phyloP scores from a whole-genome alignment of 2,888 invertebrate species.

The Habrosyne pyritoides region DNA sequence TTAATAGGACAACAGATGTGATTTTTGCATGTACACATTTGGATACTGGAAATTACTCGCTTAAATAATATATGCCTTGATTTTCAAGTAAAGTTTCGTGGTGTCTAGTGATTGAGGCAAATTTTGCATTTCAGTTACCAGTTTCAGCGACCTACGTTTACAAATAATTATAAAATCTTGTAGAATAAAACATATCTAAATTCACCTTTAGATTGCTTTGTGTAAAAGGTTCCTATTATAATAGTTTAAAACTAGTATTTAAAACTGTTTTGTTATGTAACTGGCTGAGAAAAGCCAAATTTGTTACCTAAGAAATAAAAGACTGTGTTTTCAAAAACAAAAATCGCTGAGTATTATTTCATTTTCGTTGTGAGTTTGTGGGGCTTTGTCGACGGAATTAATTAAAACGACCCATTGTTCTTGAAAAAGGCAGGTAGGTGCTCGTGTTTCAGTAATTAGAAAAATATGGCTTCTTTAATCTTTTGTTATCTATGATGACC shows the following conservation, averaged over 20 bases:
- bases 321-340: neutral
- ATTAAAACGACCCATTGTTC: slow-evolving; percentile 1
- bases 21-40: too few relatives aligned
- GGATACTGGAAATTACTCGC: too few relatives aligned
- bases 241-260: neutral
- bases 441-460: slow-evolving; percentile 7
- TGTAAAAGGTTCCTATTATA: neutral
- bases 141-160: neutral
- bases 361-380: slow-evolving; percentile 2
- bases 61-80: too few relatives aligned
- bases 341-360: neutral
- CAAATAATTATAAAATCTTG: too few relatives aligned
- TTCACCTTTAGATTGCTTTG: neutral
- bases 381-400: slow-evolving; percentile 1
- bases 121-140: neutral
- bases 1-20: too few relatives aligned
- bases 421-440: neutral
- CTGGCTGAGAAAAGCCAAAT: neutral
- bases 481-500: slow-evolving; percentile 3
- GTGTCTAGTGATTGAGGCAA: neutral
- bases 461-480: slow-evolving; percentile 7
- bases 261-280: neutral
- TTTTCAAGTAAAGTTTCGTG: too few relatives aligned
- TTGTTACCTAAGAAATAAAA: slow-evolving; percentile 2
- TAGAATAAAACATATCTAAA: neutral